Percentiles rank a stretch among this genome's conserved stretches.
Evolutionary conservation across 2,888 invertebrate genomes (phyloP).

Genomic region (Beris morrisii): DNA sequence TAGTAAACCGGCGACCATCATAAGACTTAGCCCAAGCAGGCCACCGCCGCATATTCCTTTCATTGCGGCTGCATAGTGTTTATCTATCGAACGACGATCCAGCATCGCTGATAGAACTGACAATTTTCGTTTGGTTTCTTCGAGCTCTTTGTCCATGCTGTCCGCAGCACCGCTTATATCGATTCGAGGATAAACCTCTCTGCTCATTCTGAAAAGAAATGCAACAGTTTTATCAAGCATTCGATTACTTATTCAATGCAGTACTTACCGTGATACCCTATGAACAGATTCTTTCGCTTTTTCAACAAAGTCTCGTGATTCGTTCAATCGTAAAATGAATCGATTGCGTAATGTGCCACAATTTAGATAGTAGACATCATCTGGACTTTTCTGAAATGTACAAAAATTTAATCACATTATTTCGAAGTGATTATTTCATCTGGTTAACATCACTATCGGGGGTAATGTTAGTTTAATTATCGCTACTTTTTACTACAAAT

Average conservation of each 20-base stretch:
- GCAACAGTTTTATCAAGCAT: background rate
- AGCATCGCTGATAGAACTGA: conserved; percentile 65
- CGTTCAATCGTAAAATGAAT: conserved; percentile 55
- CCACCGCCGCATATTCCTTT: conserved; percentile 81
- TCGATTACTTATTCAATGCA: conserved; percentile 1
- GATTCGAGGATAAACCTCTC: conserved; percentile 54
- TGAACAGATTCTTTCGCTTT: conserved; percentile 54
- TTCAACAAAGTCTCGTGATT: conserved; percentile 55
- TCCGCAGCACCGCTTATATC: conserved; percentile 51
- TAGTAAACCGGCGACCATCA: conserved; percentile 83
- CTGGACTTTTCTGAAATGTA: conserved; percentile 51
- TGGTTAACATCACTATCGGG: no score
- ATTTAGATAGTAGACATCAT: conserved; percentile 54
- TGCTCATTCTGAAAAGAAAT: conserved; percentile 50
- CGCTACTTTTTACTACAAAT: no score
- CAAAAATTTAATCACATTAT: background rate
- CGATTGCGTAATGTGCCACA: conserved; percentile 56
- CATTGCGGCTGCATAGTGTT: conserved; percentile 78
- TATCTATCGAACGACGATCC: conserved; percentile 80
- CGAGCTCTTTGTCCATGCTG: conserved; percentile 53
- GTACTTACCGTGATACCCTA: conserved; percentile 49
- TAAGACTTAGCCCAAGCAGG: conserved; percentile 78
- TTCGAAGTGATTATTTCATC: background rate
- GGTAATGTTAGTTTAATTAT: no score
- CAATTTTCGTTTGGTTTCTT: conserved; percentile 54